Conservation (phyloP, 1,140 invertebrate species). For the Monomorium pharaonis region DNA sequence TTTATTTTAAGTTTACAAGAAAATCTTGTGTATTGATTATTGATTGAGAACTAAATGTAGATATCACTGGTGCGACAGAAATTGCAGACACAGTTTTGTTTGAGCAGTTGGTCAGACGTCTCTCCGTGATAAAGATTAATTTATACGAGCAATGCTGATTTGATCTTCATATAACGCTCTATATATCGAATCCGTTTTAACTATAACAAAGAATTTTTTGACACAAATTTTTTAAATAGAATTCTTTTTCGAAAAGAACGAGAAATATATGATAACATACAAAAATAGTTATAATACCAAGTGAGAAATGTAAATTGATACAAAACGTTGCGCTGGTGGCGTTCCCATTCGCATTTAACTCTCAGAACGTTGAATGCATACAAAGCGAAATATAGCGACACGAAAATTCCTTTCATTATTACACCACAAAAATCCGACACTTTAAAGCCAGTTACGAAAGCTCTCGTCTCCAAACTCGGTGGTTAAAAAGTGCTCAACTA, state of each 20-base stretch:
- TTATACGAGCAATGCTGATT: background rate
- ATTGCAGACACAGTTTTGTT: background rate
- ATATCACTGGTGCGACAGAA: background rate
- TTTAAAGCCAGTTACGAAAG: conserved; percentile 50
- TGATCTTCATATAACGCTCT: background rate
- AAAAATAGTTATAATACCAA: conserved; percentile 7
- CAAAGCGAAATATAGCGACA: conserved; percentile 44
- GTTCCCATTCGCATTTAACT: conserved; percentile 45
- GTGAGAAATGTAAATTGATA: conserved; percentile 52
- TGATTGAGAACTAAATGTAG: background rate
- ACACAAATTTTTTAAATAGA: conserved; percentile 3
- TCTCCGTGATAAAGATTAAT: background rate
- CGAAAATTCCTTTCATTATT: conserved; percentile 53
- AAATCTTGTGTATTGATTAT: background rate
- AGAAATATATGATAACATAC: background rate
- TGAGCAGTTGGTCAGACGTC: conserved; percentile 10
- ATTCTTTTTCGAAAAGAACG: conserved; percentile 4
- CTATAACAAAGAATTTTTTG: background rate
- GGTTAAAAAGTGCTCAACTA: conserved; percentile 53
- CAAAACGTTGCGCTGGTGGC: conserved; percentile 27
- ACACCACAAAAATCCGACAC: conserved; percentile 45
- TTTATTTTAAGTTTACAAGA: background rate
- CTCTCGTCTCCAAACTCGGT: conserved; percentile 33
- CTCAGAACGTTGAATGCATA: conserved; percentile 14
- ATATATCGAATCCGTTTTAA: background rate